These are phyloP conservation scores for Anoplius nigerrimus DNA, from an alignment of 2,888 invertebrate species.

Conservation along the genomic window DNA sequence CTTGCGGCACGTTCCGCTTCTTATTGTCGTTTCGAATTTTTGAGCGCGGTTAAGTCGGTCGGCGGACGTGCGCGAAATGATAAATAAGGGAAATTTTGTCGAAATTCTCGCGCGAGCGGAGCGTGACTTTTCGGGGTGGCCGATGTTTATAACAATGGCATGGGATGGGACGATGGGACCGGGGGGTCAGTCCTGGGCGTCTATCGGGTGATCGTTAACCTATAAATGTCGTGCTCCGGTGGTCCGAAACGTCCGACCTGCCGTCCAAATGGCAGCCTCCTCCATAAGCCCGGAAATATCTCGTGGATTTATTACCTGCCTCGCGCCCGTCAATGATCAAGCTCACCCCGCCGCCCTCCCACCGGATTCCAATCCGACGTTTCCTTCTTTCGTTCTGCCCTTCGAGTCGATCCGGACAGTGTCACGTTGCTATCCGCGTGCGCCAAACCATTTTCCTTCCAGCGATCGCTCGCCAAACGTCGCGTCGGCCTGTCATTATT, in stretches of 20 bases:
- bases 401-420: not conserved
- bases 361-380: not conserved
- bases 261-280: slow-evolving; percentile 19
- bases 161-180: slow-evolving; percentile 24
- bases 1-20: not conserved
- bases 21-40: slow-evolving; percentile 6
- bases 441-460: not conserved
- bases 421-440: too few relatives aligned
- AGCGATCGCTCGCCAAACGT: too few relatives aligned
- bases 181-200: slow-evolving; percentile 29
- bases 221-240: slow-evolving; percentile 49
- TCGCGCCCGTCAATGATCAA: not conserved
- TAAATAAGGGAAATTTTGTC: not conserved
- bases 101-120: not conserved
- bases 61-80: not conserved
- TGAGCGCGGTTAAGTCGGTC: not conserved
- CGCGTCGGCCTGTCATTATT: not conserved
- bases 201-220: slow-evolving; percentile 55
- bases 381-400: not conserved
- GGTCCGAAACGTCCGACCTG: not conserved
- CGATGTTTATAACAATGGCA: slow-evolving; percentile 34
- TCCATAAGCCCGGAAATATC: slow-evolving; percentile 26
- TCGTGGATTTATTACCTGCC: slow-evolving; percentile 11
- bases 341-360: not conserved
- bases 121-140: slow-evolving; percentile 4